Evolutionary conservation across 2,888 invertebrate genomes (phyloP), one percentile per base, ranked within the genome.

Genomic region (Pachycephus smyrnensis): DNA sequence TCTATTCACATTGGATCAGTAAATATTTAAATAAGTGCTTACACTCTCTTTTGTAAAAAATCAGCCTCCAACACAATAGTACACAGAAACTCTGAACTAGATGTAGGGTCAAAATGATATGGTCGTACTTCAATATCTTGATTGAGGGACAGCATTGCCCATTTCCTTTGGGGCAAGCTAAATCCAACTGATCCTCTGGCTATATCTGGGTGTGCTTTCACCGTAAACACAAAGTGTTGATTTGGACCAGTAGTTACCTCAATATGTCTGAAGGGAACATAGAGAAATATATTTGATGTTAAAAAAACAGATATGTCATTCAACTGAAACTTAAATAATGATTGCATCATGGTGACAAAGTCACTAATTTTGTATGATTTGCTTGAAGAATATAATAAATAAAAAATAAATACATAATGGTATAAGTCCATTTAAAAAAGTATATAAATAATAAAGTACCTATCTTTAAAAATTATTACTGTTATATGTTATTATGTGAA

Each of bases 21-120:
- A 23, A 33, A 71, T 15, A 31, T 71, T 12, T 31, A 71, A 71
- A 71, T 71, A 71, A 33, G 73, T 73, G 92, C 94, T 94, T 93
- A 98, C 98, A 95, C 96, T 93, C 98, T 99, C 93, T 99, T 99
- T 86, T 96, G 95, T 92, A 98, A 94, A 91, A 98, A 99, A 92
- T 99, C 99, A 4, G 96, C 97, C 90, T 98, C 98, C 84, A 99
- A 92, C 68, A 95, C 94, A 78, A 99, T 94, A 73, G 94, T 94
- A 87, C 97, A 96, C 69, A 99, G 94, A 88, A 96, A 97, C 91
- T 98, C 96, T 75, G 95, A 94, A 84, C 92, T 94, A 81, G 95
- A 95, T 33, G 95, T 93, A 87, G 94, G 94, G 91, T 95, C 94
- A 85, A 96, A 95, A 76, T 93, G 92, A 92, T 95, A 97, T 0